These are phyloP conservation scores for Macrophya annulata DNA, from an alignment of 2,888 invertebrate species.

Conservation along the genomic window DNA sequence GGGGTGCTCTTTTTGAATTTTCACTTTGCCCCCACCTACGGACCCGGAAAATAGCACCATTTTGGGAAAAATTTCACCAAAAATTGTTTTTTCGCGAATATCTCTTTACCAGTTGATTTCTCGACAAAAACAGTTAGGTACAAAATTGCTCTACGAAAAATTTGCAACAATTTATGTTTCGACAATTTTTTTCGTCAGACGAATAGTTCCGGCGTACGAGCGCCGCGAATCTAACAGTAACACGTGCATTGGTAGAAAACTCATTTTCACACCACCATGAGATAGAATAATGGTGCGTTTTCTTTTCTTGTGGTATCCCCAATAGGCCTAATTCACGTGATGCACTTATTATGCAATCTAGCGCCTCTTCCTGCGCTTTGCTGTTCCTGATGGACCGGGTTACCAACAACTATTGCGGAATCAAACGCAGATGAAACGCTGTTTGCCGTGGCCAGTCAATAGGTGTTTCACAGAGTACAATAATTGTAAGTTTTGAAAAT, in stretches of 20 bases:
- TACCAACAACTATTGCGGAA: slow-evolving; percentile 59
- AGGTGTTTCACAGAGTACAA: too few relatives aligned
- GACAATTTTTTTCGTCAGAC: too few relatives aligned
- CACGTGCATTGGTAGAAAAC: background rate
- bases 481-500: too few relatives aligned
- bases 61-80: slow-evolving; percentile 59
- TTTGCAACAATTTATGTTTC: background rate
- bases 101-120: slow-evolving; percentile 43
- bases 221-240: too few relatives aligned
- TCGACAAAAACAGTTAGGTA: slow-evolving; percentile 11
- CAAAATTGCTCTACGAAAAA: background rate
- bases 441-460: slow-evolving; percentile 55
- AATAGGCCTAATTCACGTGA: slow-evolving; percentile 61
- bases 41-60: slow-evolving; percentile 58
- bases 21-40: slow-evolving; percentile 60
- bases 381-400: slow-evolving; percentile 58
- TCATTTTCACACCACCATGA: slow-evolving; percentile 28
- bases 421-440: slow-evolving; percentile 29
- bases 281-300: slow-evolving; percentile 59
- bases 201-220: too few relatives aligned
- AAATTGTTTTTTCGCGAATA: slow-evolving; percentile 56
- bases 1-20: slow-evolving; percentile 62
- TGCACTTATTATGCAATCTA: slow-evolving; percentile 55
- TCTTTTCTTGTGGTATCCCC: slow-evolving; percentile 62
- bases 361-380: slow-evolving; percentile 56